Evolutionary conservation across 2,888 invertebrate genomes (phyloP).

Genomic region (Pristionchus japonicus): DNA sequence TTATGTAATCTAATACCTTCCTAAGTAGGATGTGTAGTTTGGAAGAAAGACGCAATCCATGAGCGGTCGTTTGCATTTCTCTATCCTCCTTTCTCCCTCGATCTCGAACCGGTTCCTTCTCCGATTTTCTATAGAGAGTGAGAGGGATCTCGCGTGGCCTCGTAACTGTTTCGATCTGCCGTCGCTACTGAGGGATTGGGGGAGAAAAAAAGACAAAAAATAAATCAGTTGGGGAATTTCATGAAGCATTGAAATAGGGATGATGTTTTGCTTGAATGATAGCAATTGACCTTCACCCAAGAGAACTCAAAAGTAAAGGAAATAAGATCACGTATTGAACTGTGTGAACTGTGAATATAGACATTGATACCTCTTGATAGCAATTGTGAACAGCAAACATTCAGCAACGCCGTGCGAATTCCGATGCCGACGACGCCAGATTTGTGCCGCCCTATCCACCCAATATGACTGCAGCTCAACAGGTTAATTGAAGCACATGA

Average conservation of each 20-base stretch:
- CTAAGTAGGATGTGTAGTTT: background rate
- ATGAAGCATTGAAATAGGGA: too few species aligned
- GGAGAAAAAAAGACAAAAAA: too few species aligned
- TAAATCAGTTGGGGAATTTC: too few species aligned
- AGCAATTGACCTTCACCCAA: too few species aligned
- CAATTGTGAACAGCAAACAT: too few species aligned
- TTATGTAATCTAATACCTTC: background rate
- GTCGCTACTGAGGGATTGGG: background rate
- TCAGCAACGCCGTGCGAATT: slow-evolving; percentile 16
- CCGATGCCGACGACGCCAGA: slow-evolving; percentile 25
- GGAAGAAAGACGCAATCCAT: background rate
- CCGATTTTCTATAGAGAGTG: background rate
- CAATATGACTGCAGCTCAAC: background rate
- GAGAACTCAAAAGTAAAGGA: too few species aligned
- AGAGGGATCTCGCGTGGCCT: slow-evolving; percentile 14
- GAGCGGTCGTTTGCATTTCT: background rate
- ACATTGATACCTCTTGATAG: too few species aligned
- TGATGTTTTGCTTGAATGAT: too few species aligned
- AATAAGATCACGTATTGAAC: too few species aligned
- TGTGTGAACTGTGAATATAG: too few species aligned
- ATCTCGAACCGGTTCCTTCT: slow-evolving; percentile 1
- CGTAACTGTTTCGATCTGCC: slow-evolving; percentile 19
- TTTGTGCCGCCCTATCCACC: slow-evolving; percentile 42
- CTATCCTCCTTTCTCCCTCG: background rate
- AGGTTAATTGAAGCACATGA: background rate